Conservation (phyloP, 2,797 vertebrate species). For the Florisuga fusca region DNA sequence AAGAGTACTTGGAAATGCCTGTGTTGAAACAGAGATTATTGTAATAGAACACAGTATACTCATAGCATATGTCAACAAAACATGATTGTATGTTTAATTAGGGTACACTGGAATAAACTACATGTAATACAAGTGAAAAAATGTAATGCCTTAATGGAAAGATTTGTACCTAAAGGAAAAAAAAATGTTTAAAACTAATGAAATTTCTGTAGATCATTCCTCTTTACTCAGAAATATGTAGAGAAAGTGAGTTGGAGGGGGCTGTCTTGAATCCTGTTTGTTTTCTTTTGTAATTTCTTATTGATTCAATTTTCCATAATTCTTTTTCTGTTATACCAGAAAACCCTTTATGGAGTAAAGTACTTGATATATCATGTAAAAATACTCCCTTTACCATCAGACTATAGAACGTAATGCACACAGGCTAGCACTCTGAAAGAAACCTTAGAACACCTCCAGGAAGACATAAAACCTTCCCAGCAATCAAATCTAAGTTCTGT, state of each 20-base stretch:
- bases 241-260: not conserved
- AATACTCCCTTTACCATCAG: not conserved
- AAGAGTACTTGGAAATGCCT: not conserved
- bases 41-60: not conserved
- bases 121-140: not conserved
- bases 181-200: not conserved
- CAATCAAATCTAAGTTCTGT: not conserved
- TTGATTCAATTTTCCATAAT: not conserved
- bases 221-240: not conserved
- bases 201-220: not conserved
- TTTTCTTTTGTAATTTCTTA: not conserved
- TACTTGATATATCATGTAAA: not conserved
- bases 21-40: not conserved
- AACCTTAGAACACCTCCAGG: not conserved
- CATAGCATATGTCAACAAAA: not conserved
- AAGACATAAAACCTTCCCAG: not conserved
- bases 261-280: rapidly evolving
- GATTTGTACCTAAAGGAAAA: not conserved
- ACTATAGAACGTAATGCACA: not conserved
- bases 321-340: not conserved
- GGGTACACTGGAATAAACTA: not conserved
- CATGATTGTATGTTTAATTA: not conserved
- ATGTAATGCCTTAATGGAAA: not conserved
- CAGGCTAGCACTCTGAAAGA: not conserved
- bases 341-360: not conserved